Conservation (phyloP, 2,888 invertebrate species). For the Nomada lathburiana region DNA sequence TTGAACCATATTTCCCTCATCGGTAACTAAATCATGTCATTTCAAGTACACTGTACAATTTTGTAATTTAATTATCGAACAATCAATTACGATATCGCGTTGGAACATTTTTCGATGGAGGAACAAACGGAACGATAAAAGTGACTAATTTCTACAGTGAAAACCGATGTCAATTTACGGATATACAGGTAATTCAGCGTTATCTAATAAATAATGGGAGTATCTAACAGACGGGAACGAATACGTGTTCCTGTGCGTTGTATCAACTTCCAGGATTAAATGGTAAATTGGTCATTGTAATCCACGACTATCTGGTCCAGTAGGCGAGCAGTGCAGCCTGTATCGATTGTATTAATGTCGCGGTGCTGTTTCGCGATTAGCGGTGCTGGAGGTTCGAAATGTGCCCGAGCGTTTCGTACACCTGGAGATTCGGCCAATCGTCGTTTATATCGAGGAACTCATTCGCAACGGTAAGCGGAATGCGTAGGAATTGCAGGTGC, state of each 20-base stretch:
- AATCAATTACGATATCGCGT: too few relatives aligned
- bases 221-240: slow-evolving; percentile 41
- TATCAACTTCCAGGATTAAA: slow-evolving; percentile 68
- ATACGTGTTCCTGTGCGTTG: slow-evolving; percentile 41
- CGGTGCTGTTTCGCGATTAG: slow-evolving; percentile 50
- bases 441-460: slow-evolving; percentile 11
- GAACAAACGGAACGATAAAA: too few relatives aligned
- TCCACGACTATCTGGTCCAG: slow-evolving; percentile 56
- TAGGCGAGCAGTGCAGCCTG: slow-evolving; percentile 38
- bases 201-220: slow-evolving; percentile 59
- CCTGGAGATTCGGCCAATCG: slow-evolving; percentile 6
- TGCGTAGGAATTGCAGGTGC: background rate
- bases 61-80: too few relatives aligned
- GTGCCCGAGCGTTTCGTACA: slow-evolving; percentile 22
- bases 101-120: too few relatives aligned
- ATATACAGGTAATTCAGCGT: slow-evolving; percentile 34
- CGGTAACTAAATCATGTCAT: too few relatives aligned
- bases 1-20: too few relatives aligned
- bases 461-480: background rate
- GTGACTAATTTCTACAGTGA: too few relatives aligned
- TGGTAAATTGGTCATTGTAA: slow-evolving; percentile 66
- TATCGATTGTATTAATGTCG: slow-evolving; percentile 68
- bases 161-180: too few relatives aligned
- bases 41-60: too few relatives aligned
- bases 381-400: slow-evolving; percentile 34